Conservation (phyloP, 2,797 vertebrate genomes). For the Clarias platycephalus region DNA sequence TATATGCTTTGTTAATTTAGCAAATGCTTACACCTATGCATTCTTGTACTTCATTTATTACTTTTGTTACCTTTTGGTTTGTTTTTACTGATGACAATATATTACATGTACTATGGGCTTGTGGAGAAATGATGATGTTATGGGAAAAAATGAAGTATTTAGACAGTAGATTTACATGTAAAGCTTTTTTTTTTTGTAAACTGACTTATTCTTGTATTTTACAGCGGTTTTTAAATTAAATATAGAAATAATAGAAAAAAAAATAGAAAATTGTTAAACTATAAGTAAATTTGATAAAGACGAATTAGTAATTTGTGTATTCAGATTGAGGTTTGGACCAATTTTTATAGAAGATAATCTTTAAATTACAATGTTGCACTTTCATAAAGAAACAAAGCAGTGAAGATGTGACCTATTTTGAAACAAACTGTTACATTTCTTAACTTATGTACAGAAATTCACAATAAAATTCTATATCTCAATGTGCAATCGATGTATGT, state of each 20-base stretch:
- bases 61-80: slow-evolving; percentile 79
- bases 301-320: slow-evolving; percentile 60
- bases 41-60: slow-evolving; percentile 85
- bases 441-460: slow-evolving; percentile 86
- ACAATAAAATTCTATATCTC: slow-evolving; percentile 70
- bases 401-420: slow-evolving; percentile 75
- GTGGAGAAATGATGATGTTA: slow-evolving; percentile 88
- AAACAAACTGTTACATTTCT: slow-evolving; percentile 82
- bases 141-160: slow-evolving; percentile 80
- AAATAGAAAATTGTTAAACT: slow-evolving; percentile 61
- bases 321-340: slow-evolving; percentile 80
- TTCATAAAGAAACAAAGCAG: slow-evolving; percentile 69
- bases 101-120: slow-evolving; percentile 93
- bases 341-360: slow-evolving; percentile 74
- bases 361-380: slow-evolving; percentile 82
- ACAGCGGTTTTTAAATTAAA: slow-evolving; percentile 74
- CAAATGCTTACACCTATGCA: slow-evolving; percentile 89
- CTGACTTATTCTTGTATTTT: slow-evolving; percentile 82
- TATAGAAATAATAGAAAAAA: slow-evolving; percentile 61
- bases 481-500: slow-evolving; percentile 78
- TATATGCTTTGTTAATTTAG: slow-evolving; percentile 87
- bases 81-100: slow-evolving; percentile 85
- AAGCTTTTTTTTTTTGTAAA: slow-evolving; percentile 87
- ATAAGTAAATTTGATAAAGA: slow-evolving; percentile 57
- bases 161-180: slow-evolving; percentile 86